Evolutionary conservation across 2,888 invertebrate species (phyloP), one percentile per base, ranked within the genome.

Genomic region (Thera obeliscata): DNA sequence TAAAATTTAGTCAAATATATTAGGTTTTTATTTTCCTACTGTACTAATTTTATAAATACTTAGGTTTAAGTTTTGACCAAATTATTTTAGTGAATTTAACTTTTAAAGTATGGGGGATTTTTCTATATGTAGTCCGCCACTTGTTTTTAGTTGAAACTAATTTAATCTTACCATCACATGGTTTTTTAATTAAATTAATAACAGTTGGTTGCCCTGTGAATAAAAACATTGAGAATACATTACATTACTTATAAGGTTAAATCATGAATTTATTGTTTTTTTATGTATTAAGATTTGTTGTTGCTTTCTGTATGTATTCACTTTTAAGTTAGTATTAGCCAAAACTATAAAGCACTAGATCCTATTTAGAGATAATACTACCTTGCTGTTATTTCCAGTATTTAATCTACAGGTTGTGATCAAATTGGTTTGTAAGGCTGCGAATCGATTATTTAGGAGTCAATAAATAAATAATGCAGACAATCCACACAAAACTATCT

Each of bases 1-100:
- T 52, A 50, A 69, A 67, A 64, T 66, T 52, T 69, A 70, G 76
- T 75, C 75, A 74, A 75, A 73, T 75, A 70, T 76, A 74, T 70
- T 68, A 69, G 66, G 65, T 68, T 66, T 68, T 70, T 65, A 63
- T 54, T 69, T 66, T 52, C 58, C 46, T 64, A 68, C 22, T 69
- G 54, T 62, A 48, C 48, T 46, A 63, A 56, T 66, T 61, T 67
- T 56, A 56, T 38, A 66, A 58, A 57, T 66, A 69, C 58, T 55
- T 72, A 72, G 65, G 41, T 59, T 67, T 63, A 71, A 68, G 65
- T 61, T 72, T 61, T 71, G 72, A 74, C 72, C 71, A 74, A 72
- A 72, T 68, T 71, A 56, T 66, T 64, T 68, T 67, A 56, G 55
- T 67, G 60, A 69, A 61, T 70, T 64, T 66, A 61, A 65, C 66